A percentile compares a stretch with the other conserved stretches of the same genome.
These are phyloP conservation scores for Eupithecia abbreviata DNA, from an alignment of 2,888 invertebrate species.

Conservation along the genomic window DNA sequence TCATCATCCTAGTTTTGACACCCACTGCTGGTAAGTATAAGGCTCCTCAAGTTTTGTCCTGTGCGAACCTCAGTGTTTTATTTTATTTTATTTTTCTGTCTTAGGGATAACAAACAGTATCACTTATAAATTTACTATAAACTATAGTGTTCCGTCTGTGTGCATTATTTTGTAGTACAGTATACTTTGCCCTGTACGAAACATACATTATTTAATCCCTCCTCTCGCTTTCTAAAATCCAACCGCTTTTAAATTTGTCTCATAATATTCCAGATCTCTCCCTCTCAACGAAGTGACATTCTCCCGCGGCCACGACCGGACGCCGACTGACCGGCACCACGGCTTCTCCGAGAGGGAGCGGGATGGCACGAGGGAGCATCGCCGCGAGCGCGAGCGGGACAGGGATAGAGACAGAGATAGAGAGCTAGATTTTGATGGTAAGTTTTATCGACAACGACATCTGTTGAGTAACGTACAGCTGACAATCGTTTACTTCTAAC, in stretches of 20 bases:
- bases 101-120: too few relatives aligned
- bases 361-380: conserved; percentile 68
- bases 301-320: conserved; percentile 74
- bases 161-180: too few relatives aligned
- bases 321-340: conserved; percentile 75
- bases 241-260: background rate
- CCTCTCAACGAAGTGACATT: conserved; percentile 74
- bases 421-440: conserved; percentile 71
- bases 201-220: too few relatives aligned
- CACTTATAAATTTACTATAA: too few relatives aligned
- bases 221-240: too few relatives aligned
- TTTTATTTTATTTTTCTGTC: too few relatives aligned
- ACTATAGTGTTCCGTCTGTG: too few relatives aligned
- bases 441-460: conserved; percentile 32
- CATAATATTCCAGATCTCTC: conserved; percentile 64
- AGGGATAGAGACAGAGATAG: conserved; percentile 56
- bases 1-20: too few relatives aligned
- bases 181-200: too few relatives aligned
- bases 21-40: too few relatives aligned
- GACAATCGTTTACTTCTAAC: background rate
- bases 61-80: too few relatives aligned
- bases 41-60: too few relatives aligned
- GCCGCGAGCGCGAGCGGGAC: conserved; percentile 69
- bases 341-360: conserved; percentile 70
- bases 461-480: background rate